phyloP scores from a whole-genome alignment of 2,888 invertebrate species.

The Stratiomys singularior region DNA sequence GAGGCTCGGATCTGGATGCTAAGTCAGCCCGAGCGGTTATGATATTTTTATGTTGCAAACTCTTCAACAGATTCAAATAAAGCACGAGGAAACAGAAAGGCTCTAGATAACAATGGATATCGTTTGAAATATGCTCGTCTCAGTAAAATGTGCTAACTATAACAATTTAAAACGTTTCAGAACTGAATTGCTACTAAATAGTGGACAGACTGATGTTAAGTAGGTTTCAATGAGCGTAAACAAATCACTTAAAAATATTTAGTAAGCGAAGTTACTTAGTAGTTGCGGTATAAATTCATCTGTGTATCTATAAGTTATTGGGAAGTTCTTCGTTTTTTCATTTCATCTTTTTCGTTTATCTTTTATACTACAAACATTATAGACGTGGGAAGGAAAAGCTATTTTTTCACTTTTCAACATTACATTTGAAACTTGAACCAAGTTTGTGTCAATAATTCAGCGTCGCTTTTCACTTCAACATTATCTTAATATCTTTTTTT shows the following conservation, averaged over 20 bases:
- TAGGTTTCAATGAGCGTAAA: neutral
- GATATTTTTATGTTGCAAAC: neutral
- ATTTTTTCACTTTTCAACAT: neutral
- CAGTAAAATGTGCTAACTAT: constrained; percentile 5
- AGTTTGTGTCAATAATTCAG: neutral
- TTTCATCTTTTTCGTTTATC: neutral
- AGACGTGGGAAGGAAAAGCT: neutral
- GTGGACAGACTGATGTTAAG: neutral
- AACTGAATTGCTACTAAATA: neutral
- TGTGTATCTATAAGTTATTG: constrained; percentile 8
- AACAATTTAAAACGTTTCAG: neutral
- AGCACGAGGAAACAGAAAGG: neutral
- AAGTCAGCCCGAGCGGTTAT: neutral
- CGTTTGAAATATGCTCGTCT: neutral
- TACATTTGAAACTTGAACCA: neutral
- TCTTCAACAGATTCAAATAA: neutral
- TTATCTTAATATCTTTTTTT: neutral
- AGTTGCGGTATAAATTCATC: constrained; percentile 1
- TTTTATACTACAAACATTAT: constrained; percentile 5
- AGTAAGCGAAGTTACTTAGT: neutral
- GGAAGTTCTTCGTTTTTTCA: neutral
- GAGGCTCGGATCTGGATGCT: neutral
- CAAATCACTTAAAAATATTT: neutral
- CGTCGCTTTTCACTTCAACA: neutral
- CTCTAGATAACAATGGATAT: neutral